phyloP scores from a whole-genome alignment of 2,113 vertebrate species.

The Neotoma lepida region DNA sequence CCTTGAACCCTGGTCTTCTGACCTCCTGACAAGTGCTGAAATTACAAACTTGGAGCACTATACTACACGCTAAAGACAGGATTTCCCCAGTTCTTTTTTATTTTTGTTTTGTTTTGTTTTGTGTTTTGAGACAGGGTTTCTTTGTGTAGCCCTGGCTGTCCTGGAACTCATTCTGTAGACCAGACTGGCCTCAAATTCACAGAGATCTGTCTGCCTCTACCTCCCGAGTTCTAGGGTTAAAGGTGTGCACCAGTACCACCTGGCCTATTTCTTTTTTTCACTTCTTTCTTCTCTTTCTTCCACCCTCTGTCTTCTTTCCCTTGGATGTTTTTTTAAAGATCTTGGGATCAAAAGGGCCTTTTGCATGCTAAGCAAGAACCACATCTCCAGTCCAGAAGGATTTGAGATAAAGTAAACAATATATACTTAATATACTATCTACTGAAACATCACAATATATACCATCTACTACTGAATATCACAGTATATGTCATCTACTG shows the following conservation, averaged over 20 bases:
- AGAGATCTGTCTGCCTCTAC: neutral
- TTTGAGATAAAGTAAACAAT: neutral
- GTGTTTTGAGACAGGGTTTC: neutral
- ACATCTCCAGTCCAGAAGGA: neutral
- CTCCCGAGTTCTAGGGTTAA: neutral
- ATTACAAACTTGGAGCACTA: neutral
- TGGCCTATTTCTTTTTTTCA: neutral
- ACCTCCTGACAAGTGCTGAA: neutral
- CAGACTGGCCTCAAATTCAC: neutral
- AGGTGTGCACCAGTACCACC: neutral
- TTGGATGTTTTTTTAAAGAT: neutral
- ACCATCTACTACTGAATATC: neutral
- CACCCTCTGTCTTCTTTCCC: no score
- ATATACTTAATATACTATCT: neutral
- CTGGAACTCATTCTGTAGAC: neutral
- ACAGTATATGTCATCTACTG: neutral
- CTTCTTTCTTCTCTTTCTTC: neutral
- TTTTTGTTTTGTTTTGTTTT: neutral
- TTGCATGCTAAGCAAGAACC: neutral
- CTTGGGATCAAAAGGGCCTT: neutral
- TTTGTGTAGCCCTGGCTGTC: neutral
- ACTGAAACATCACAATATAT: neutral
- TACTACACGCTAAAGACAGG: neutral
- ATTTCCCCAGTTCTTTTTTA: neutral
- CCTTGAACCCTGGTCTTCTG: neutral